phyloP scores from a whole-genome alignment of 2,113 vertebrate genomes.

The Phoenicopterus ruber region DNA sequence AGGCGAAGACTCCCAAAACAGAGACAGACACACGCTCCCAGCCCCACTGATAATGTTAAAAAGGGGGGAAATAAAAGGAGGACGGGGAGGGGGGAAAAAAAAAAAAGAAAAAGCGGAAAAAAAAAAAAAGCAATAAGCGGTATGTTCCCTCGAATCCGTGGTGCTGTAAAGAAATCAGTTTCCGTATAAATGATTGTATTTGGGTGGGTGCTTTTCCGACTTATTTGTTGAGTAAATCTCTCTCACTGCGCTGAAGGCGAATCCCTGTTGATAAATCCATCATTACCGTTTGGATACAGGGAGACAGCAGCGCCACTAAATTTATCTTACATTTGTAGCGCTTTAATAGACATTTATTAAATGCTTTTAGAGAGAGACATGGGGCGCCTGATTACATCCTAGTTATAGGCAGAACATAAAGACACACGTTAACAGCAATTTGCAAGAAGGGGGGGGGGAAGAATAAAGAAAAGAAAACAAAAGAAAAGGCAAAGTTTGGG shows the following conservation, averaged over 20 bases:
- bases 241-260: conserved; percentile 75
- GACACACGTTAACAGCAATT: conserved; percentile 80
- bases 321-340: conserved; percentile 84
- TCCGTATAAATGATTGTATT: conserved; percentile 71
- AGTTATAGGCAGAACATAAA: conserved; percentile 82
- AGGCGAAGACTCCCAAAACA: not conserved
- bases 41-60: not conserved
- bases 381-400: conserved; percentile 83
- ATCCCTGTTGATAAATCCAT: conserved; percentile 84
- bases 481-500: conserved; percentile 36
- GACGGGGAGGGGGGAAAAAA: rapidly evolving
- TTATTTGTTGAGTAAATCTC: conserved; percentile 78
- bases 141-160: not conserved
- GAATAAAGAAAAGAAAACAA: conserved; percentile 46
- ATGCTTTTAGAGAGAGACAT: conserved; percentile 84
- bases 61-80: not conserved
- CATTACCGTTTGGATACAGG: conserved; percentile 80
- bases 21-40: not conserved
- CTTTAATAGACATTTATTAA: conserved; percentile 90
- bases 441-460: conserved; percentile 53
- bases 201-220: conserved; percentile 70
- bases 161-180: conserved; percentile 47
- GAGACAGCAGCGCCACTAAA: conserved; percentile 81
- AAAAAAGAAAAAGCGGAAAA: not conserved
- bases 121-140: not conserved